Conservation (phyloP, 1,140 invertebrate species). For the Bombus waltoni region DNA sequence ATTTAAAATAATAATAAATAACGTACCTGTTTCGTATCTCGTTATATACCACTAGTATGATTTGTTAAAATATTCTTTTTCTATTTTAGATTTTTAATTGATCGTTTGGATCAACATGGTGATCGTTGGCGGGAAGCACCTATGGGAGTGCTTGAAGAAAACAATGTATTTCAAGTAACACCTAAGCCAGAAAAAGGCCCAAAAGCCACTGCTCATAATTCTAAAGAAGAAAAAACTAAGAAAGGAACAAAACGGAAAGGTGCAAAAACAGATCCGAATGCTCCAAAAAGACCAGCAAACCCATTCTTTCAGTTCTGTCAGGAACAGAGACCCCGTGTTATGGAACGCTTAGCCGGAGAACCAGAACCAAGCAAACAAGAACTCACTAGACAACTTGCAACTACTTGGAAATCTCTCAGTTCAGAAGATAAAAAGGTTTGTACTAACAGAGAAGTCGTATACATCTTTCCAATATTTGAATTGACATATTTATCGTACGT, state of each 20-base stretch:
- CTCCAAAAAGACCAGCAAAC: conserved; percentile 90
- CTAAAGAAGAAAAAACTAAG: conserved; percentile 79
- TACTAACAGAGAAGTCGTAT: background rate
- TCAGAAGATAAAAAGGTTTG: conserved; percentile 87
- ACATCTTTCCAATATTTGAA: conserved; percentile 8
- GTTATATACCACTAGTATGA: background rate
- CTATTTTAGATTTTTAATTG: conserved; percentile 78
- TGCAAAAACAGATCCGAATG: conserved; percentile 87
- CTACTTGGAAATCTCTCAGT: conserved; percentile 88
- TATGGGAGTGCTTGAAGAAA: conserved; percentile 81
- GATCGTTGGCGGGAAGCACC: conserved; percentile 81
- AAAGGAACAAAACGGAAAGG: conserved; percentile 81
- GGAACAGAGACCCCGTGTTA: conserved; percentile 88
- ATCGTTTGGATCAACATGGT: conserved; percentile 81
- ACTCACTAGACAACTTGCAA: conserved; percentile 88
- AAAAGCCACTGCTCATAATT: conserved; percentile 69
- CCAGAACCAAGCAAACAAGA: conserved; percentile 89
- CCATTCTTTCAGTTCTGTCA: conserved; percentile 92
- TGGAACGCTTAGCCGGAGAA: conserved; percentile 87
- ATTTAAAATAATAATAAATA: background rate
- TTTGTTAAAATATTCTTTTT: conserved; percentile 28
- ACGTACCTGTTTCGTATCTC: background rate
- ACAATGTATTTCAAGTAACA: conserved; percentile 77
- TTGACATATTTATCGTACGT: conserved; percentile 42
- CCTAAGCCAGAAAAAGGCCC: conserved; percentile 76